Evolutionary conservation across 2,113 vertebrate species (phyloP).

Genomic region (Candoia aspera): DNA sequence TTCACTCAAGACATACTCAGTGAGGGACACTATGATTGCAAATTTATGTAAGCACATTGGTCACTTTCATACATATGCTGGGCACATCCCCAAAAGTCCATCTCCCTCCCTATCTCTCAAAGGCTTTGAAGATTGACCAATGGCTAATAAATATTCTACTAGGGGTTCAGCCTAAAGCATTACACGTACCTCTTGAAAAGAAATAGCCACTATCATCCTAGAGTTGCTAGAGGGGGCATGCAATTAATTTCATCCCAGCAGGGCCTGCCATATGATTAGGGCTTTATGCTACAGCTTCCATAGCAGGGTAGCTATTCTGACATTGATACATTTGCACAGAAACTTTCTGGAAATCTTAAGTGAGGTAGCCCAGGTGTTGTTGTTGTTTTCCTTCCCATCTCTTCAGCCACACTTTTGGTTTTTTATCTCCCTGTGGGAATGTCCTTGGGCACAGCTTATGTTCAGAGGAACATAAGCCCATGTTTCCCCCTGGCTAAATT

Average conservation of each 20-base stretch:
- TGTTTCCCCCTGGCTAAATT: background rate
- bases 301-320: background rate
- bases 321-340: background rate
- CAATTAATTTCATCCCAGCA: conserved; percentile 13
- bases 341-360: background rate
- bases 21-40: background rate
- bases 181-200: background rate
- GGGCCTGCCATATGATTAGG: background rate
- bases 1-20: background rate
- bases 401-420: background rate
- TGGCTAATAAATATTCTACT: conserved; percentile 22
- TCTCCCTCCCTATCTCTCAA: background rate
- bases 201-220: background rate
- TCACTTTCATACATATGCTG: background rate
- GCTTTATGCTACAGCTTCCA: background rate
- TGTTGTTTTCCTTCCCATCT: background rate
- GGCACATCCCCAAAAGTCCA: background rate
- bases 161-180: background rate
- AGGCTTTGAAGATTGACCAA: background rate
- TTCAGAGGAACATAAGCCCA: background rate
- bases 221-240: background rate
- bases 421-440: background rate
- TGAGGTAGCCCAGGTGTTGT: background rate
- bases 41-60: background rate
- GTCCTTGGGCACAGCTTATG: background rate